Evolutionary conservation across 2,888 invertebrate species (phyloP).

Genomic region (Xestia rhomboidea): DNA sequence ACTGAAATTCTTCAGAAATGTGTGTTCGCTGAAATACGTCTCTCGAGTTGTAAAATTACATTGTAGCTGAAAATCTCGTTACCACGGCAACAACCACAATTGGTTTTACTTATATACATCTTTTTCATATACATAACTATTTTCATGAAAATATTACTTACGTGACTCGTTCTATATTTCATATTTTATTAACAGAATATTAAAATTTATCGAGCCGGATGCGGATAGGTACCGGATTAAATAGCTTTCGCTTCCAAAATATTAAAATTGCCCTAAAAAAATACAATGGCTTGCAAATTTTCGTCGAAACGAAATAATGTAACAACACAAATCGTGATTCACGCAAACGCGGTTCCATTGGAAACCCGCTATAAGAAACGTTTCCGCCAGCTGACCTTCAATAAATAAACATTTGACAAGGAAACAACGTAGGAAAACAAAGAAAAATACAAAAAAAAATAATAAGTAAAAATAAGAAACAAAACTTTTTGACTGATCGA

Average conservation of each 20-base stretch:
- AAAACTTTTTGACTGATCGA: slow-evolving; percentile 80
- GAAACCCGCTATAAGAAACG: slow-evolving; percentile 48
- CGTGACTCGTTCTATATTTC: slow-evolving; percentile 17
- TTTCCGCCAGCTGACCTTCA: slow-evolving; percentile 67
- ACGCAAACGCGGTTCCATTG: slow-evolving; percentile 38
- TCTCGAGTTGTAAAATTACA: background rate
- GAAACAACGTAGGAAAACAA: slow-evolving; percentile 68
- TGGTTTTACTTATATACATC: background rate
- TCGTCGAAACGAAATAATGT: slow-evolving; percentile 42
- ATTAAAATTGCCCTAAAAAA: slow-evolving; percentile 37
- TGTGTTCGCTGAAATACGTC: background rate
- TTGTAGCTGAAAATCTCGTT: slow-evolving; percentile 1
- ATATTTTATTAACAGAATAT: slow-evolving; percentile 43
- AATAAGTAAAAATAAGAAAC: slow-evolving; percentile 71
- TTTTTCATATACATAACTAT: background rate
- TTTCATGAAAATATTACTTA: slow-evolving; percentile 12
- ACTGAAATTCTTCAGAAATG: background rate
- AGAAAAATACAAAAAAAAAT: slow-evolving; percentile 73
- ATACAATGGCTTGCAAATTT: slow-evolving; percentile 57
- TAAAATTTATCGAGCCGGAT: slow-evolving; percentile 35
- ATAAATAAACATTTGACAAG: slow-evolving; percentile 77
- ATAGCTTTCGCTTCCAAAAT: slow-evolving; percentile 19
- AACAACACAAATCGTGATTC: slow-evolving; percentile 50
- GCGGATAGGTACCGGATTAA: slow-evolving; percentile 33
- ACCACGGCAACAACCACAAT: slow-evolving; percentile 1